Evolutionary conservation across 2,888 invertebrate genomes (phyloP), one percentile per base, ranked within the genome.

Genomic region (Caenorhabditis auriculariae): DNA sequence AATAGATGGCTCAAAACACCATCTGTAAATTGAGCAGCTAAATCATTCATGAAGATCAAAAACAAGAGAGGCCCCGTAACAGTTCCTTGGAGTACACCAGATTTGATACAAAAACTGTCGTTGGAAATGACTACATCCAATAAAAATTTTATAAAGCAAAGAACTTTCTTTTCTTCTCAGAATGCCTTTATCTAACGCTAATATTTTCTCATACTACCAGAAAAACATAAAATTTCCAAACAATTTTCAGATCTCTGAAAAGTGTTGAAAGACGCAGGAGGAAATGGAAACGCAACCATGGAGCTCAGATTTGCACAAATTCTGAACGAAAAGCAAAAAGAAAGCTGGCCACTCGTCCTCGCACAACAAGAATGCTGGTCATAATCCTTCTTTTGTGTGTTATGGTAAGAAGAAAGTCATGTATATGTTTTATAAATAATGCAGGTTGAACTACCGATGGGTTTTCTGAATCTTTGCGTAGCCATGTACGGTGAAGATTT

Each of bases 381-480:
- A 64, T 66, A 9, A 68, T 76, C 19, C 56, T 71, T 24, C 52
- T 72, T 23, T 60, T 74, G 2, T 76, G 74, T 51, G 68, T 72
- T 15, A 63, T 57, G 59, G 72, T 71, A 47, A 47, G 66, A 9
- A 19, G 9, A 41, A n/a, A 9, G n/a, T 23, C 3, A 17, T 15
- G 21, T 51, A 1, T 46, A 17, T 54, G 24, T 58, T 29, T 47
- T 58, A 9, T 41, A 19, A 41, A 41, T 12, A 41, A 12, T 26
- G 32, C 49, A 69, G 63, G 75, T 76, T 7, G 76, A 76, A 54
- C 53, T 75, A 12, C 76, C 76, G 2, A 75, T 74, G 49, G 75
- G 75, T 28, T 38, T 74, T 6, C 55, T 76, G 28, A 73, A 75
- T 45, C 54, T 76, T 29, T 64, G 63, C 46, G 69, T 66, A 1